These are phyloP conservation scores for honey bee (Apis mellifera) DNA, from an alignment of 1,140 invertebrate genomes.

Conservation along the genomic window DNA sequence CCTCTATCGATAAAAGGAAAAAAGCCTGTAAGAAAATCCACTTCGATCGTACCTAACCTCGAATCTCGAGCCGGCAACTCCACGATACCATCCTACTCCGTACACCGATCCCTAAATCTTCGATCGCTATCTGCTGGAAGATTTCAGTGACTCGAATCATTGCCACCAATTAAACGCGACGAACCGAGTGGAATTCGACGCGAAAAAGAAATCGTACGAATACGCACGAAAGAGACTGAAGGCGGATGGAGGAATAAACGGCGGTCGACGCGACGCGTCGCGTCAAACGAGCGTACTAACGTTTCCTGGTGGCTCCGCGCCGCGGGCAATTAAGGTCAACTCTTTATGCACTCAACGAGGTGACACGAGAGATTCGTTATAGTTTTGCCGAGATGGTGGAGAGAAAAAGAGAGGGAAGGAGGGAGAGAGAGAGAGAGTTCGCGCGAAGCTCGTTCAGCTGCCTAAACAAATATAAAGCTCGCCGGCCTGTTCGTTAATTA, in stretches of 20 bases:
- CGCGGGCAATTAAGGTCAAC: slow-evolving; percentile 13
- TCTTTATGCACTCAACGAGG: slow-evolving; percentile 7
- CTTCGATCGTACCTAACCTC: no score
- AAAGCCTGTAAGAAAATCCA: no score
- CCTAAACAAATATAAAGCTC: slow-evolving; percentile 66
- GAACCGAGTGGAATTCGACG: background rate
- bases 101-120: background rate
- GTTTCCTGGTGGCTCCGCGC: slow-evolving; percentile 4
- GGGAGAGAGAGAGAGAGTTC: background rate
- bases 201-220: background rate
- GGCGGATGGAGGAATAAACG: background rate
- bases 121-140: background rate
- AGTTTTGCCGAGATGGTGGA: slow-evolving; percentile 17
- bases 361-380: slow-evolving; percentile 27
- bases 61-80: no score
- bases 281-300: background rate
- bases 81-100: no score
- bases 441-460: slow-evolving; percentile 51
- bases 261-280: background rate
- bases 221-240: background rate
- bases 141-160: background rate
- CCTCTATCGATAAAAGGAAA: no score
- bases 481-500: slow-evolving; percentile 56
- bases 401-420: no score
- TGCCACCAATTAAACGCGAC: background rate